Evolutionary conservation across 2,888 invertebrate genomes (phyloP).

Genomic region (Polylopha cassiicola): DNA sequence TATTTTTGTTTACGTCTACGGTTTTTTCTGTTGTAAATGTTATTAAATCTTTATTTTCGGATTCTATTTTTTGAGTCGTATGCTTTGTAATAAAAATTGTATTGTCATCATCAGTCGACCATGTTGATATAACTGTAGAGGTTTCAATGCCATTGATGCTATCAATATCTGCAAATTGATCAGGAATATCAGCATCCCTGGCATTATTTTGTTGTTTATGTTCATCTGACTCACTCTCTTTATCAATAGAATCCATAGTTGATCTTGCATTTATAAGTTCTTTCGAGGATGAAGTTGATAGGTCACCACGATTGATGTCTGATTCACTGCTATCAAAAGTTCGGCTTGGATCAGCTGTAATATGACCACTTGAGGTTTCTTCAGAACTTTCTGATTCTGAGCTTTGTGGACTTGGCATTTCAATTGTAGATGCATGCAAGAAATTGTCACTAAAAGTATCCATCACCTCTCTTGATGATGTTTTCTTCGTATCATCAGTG

Average conservation of each 20-base stretch:
- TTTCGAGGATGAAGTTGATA: constrained; percentile 29
- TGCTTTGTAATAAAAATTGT: not conserved
- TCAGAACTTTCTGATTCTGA: constrained; percentile 27
- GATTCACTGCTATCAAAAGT: constrained; percentile 24
- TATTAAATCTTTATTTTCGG: constrained; percentile 4
- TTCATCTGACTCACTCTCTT: too few species aligned
- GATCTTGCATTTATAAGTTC: constrained; percentile 41
- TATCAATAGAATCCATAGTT: not conserved
- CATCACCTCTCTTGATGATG: too few species aligned
- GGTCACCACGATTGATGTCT: constrained; percentile 29
- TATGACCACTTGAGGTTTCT: constrained; percentile 30
- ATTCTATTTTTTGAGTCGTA: not conserved
- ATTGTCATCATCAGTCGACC: constrained; percentile 8
- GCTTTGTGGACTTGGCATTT: constrained; percentile 34
- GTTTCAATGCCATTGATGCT: constrained; percentile 9
- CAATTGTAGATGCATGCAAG: constrained; percentile 39
- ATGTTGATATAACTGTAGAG: constrained; percentile 17
- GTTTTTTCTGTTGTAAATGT: constrained; percentile 9
- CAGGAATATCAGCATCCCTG: constrained; percentile 28
- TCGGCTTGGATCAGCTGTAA: constrained; percentile 34
- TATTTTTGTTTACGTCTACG: constrained; percentile 4
- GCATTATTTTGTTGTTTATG: constrained; percentile 23
- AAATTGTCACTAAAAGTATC: constrained; percentile 28
- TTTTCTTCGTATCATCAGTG: not conserved
- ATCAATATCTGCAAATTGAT: constrained; percentile 19